These are phyloP conservation scores for Dolichoris vasculosae DNA, from an alignment of 1,140 invertebrate species.

Conservation along the genomic window DNA sequence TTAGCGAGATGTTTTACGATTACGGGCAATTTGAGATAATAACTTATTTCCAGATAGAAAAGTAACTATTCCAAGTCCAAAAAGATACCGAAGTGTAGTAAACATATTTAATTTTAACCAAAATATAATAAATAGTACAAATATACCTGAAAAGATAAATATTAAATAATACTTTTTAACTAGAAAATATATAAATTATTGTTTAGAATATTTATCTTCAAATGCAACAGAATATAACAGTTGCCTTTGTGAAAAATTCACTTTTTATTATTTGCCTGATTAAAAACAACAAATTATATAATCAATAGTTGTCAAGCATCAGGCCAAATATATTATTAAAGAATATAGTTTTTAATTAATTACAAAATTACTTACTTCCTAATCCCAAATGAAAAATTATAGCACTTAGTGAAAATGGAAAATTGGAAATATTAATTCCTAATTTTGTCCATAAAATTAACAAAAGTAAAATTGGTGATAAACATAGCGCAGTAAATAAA, in stretches of 20 bases:
- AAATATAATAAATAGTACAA: slow-evolving; percentile 90
- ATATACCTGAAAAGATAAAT: slow-evolving; percentile 81
- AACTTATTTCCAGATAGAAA: slow-evolving; percentile 95
- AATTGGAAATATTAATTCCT: slow-evolving; percentile 91
- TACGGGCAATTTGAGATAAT: slow-evolving; percentile 82
- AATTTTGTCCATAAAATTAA: slow-evolving; percentile 91
- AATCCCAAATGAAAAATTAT: slow-evolving; percentile 92
- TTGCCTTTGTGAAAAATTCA: slow-evolving; percentile 71
- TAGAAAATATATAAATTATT: slow-evolving; percentile 47
- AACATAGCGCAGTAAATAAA: slow-evolving; percentile 89
- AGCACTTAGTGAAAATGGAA: slow-evolving; percentile 84
- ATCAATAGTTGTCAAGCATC: slow-evolving; percentile 62
- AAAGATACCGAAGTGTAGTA: slow-evolving; percentile 92
- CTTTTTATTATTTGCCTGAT: slow-evolving; percentile 63
- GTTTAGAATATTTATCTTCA: slow-evolving; percentile 70
- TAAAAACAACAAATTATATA: slow-evolving; percentile 61
- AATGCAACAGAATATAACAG: slow-evolving; percentile 57
- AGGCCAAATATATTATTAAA: slow-evolving; percentile 53
- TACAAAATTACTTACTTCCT: slow-evolving; percentile 75
- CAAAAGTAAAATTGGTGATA: slow-evolving; percentile 88
- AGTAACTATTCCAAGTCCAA: slow-evolving; percentile 87
- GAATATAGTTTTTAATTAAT: not conserved
- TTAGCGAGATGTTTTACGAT: slow-evolving; percentile 66
- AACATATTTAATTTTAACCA: slow-evolving; percentile 98
- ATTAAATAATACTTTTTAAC: slow-evolving; percentile 12